Conservation (phyloP, 1,140 invertebrate species). For the Atta cephalotes region DNA sequence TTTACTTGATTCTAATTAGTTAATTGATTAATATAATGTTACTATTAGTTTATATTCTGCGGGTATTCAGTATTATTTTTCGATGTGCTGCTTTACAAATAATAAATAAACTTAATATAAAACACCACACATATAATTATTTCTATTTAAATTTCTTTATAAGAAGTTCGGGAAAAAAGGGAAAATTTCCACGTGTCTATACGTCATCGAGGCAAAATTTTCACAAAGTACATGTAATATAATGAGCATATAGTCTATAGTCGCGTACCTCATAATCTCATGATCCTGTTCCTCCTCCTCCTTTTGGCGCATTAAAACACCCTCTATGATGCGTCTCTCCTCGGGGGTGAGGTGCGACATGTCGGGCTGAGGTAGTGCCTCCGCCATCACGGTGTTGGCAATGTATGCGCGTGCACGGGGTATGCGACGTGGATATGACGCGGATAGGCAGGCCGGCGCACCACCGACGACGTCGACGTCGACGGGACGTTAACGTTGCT, state of each 20-base stretch:
- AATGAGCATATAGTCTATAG: not conserved
- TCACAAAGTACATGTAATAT: not conserved
- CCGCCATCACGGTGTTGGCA: conserved; percentile 88
- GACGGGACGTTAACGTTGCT: conserved; percentile 55
- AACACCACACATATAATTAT: no score
- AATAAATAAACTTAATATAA: no score
- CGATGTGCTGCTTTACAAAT: no score
- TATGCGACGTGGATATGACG: conserved; percentile 67
- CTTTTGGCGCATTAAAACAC: conserved; percentile 97
- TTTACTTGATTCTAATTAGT: no score
- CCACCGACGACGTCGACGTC: conserved; percentile 72
- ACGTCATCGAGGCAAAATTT: not conserved
- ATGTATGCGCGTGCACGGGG: conserved; percentile 70
- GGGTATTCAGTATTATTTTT: no score
- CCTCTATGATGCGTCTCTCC: conserved; percentile 98
- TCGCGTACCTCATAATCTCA: conserved; percentile 95
- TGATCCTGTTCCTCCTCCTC: conserved; percentile 98
- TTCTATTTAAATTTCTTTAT: not conserved
- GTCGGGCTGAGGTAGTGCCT: conserved; percentile 92
- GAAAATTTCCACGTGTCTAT: not conserved
- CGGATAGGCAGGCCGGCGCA: conserved; percentile 69
- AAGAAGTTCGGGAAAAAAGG: not conserved
- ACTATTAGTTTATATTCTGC: no score
- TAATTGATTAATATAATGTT: no score
- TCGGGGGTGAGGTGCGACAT: conserved; percentile 99